These are phyloP conservation scores for Furcula furcula DNA, from an alignment of 2,888 invertebrate genomes.

Conservation along the genomic window DNA sequence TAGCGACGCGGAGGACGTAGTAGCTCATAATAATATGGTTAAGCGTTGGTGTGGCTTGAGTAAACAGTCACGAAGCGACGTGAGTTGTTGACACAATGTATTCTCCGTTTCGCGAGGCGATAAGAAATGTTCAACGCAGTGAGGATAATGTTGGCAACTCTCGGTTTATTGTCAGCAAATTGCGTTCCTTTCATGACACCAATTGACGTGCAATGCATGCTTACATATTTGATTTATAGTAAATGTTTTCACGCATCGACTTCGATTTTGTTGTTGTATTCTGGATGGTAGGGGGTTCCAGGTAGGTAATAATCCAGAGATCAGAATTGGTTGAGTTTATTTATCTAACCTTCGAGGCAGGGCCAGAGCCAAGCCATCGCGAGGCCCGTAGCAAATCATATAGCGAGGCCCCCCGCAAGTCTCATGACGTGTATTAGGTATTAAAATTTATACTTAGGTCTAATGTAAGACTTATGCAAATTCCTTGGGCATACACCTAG, in stretches of 20 bases:
- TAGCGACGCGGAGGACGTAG: background rate
- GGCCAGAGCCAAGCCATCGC: too few species aligned
- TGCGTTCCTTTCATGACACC: conserved; percentile 9
- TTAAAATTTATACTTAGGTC: too few species aligned
- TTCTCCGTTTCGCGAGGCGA: conserved; percentile 28
- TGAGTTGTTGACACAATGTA: conserved; percentile 33
- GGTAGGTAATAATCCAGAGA: too few species aligned
- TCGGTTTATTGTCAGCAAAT: conserved; percentile 20
- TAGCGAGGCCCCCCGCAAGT: too few species aligned
- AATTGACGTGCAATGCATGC: conserved; percentile 11
- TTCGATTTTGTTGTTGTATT: too few species aligned
- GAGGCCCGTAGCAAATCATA: too few species aligned
- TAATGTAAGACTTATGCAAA: too few species aligned
- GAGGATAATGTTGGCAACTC: conserved; percentile 13
- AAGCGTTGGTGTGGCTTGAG: background rate
- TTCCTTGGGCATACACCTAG: too few species aligned
- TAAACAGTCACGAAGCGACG: conserved; percentile 17
- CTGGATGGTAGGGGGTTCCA: too few species aligned
- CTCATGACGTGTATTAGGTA: too few species aligned
- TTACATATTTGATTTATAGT: conserved; percentile 7
- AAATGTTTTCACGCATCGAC: conserved; percentile 16
- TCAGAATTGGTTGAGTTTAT: too few species aligned
- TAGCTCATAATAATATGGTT: conserved; percentile 1
- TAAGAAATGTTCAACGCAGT: conserved; percentile 25
- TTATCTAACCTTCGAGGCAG: too few species aligned